Evolutionary conservation across 2,113 vertebrate species (phyloP).

Genomic region (Struthidea cinerea): DNA sequence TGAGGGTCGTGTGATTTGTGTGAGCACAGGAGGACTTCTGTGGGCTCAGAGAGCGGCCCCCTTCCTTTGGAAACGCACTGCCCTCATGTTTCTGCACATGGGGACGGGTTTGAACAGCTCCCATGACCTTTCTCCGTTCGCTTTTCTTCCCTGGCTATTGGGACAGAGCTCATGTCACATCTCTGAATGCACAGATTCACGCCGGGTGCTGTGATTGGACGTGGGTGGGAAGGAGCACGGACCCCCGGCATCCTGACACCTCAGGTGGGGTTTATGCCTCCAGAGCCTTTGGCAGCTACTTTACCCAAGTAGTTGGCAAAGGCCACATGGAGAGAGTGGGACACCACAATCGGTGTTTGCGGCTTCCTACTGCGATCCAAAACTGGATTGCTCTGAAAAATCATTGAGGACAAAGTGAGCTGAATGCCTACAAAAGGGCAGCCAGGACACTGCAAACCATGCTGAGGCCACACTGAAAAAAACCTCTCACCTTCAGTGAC

Average conservation of each 20-base stretch:
- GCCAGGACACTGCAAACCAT: background rate
- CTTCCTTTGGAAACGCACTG: background rate
- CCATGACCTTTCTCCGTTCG: background rate
- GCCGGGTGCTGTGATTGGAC: background rate
- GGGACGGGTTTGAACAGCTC: background rate
- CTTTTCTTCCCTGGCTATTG: background rate
- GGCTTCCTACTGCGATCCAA: background rate
- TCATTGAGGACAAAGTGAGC: background rate
- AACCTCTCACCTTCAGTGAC: background rate
- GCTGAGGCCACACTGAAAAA: background rate
- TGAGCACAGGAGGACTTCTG: constrained; percentile 52
- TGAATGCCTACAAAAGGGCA: background rate
- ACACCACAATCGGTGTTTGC: rapidly evolving
- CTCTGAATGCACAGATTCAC: rapidly evolving
- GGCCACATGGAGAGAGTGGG: background rate
- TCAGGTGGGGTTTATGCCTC: background rate
- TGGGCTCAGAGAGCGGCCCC: background rate
- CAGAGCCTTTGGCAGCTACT: background rate
- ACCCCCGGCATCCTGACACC: background rate
- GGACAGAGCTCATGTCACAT: background rate
- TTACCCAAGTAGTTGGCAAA: background rate
- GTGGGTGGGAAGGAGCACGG: background rate
- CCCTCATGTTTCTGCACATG: background rate
- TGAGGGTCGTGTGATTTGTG: background rate
- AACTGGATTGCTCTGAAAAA: background rate